Percentiles rank a stretch among this genome's conserved stretches.
These are phyloP conservation scores for Paraescarpia echinospica DNA, from an alignment of 1,140 invertebrate species.

Conservation along the genomic window DNA sequence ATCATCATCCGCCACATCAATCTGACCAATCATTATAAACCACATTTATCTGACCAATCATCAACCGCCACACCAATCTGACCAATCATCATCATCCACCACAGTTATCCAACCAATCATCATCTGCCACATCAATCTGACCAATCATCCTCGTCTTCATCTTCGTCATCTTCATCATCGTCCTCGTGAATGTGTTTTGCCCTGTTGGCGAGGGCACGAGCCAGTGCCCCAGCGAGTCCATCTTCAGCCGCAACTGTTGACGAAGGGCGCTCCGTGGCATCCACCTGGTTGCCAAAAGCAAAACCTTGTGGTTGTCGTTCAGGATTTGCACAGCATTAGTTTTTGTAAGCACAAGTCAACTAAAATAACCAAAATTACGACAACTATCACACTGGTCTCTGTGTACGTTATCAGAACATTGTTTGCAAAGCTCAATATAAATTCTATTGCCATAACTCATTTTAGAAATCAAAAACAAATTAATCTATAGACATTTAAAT, in stretches of 20 bases:
- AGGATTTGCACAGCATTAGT: background rate
- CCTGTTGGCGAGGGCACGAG: slow-evolving; percentile 68
- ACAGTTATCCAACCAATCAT: too few species aligned
- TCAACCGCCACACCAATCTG: background rate
- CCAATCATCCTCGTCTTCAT: slow-evolving; percentile 43
- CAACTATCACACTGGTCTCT: background rate
- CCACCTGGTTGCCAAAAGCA: slow-evolving; percentile 25
- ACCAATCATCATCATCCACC: background rate
- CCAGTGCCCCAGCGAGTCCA: slow-evolving; percentile 77
- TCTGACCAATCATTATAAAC: background rate
- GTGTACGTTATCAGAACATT: background rate
- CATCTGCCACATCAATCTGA: background rate
- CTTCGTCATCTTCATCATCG: slow-evolving; percentile 62
- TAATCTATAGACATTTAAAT: too few species aligned
- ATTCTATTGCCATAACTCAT: background rate
- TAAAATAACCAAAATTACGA: background rate
- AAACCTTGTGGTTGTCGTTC: background rate
- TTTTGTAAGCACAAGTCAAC: too few species aligned
- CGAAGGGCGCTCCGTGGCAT: slow-evolving; percentile 33
- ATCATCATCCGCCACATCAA: background rate
- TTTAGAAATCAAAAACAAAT: background rate
- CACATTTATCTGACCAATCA: background rate
- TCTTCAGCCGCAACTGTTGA: slow-evolving; percentile 43
- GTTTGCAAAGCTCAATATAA: background rate
- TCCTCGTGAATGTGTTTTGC: slow-evolving; percentile 48